These are phyloP conservation scores for Stegana nigrithorax DNA, from an alignment of 2,888 invertebrate species.

Conservation along the genomic window DNA sequence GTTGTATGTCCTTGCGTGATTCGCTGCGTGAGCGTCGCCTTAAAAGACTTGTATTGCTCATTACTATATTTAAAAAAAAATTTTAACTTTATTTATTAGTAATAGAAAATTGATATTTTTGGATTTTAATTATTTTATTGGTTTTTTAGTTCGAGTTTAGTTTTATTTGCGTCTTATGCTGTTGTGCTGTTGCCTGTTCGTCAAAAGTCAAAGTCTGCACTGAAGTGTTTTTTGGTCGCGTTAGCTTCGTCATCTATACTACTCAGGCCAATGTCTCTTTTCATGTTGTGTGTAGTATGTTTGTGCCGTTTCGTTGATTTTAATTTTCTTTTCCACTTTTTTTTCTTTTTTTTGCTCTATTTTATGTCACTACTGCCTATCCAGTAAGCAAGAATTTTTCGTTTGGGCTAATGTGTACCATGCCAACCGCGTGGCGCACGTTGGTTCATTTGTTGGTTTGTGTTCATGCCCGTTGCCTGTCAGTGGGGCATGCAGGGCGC, in stretches of 20 bases:
- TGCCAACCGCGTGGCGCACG: slow-evolving; percentile 63
- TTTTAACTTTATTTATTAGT: background rate
- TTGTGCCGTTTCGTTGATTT: too few relatives aligned
- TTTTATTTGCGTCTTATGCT: too few relatives aligned
- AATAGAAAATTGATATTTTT: too few relatives aligned
- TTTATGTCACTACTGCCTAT: background rate
- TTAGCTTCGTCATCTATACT: background rate
- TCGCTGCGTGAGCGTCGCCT: slow-evolving; percentile 60
- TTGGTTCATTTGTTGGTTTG: too few relatives aligned
- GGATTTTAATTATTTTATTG: too few relatives aligned
- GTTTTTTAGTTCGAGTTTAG: too few relatives aligned
- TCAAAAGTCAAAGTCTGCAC: slow-evolving; percentile 10
- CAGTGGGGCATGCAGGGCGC: too few relatives aligned
- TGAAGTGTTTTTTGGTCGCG: background rate
- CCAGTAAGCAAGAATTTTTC: slow-evolving; percentile 48
- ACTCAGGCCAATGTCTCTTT: background rate
- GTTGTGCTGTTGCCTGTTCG: too few relatives aligned
- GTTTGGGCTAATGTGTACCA: slow-evolving; percentile 63
- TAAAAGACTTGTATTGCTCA: slow-evolving; percentile 13
- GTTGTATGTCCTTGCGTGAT: slow-evolving; percentile 34
- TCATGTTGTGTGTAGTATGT: background rate
- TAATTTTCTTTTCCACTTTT: too few relatives aligned
- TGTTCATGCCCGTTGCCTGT: too few relatives aligned
- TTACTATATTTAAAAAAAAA: background rate
- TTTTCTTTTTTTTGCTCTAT: background rate